Evolutionary conservation across 92 coral and sea anemone species (phyloP).

Genomic region (Porites lobata): DNA sequence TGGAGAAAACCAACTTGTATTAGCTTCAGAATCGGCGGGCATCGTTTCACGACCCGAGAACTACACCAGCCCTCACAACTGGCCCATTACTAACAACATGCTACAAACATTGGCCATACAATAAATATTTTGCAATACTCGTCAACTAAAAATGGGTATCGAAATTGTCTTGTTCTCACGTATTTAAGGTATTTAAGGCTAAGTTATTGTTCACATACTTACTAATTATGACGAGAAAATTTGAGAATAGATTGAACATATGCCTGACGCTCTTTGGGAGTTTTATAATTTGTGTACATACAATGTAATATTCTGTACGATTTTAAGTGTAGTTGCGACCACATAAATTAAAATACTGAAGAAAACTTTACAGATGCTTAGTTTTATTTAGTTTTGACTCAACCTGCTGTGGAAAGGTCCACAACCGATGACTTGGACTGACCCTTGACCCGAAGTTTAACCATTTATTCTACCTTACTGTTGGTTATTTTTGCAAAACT

Average conservation of each 20-base stretch:
- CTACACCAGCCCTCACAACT: slow-evolving; percentile 81
- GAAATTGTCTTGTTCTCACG: too few relatives aligned
- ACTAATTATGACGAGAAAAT: neutral
- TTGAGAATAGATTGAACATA: neutral
- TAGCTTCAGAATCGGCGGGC: slow-evolving; percentile 28
- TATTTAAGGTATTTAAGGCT: too few relatives aligned
- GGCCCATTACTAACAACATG: slow-evolving; percentile 96
- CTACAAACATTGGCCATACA: slow-evolving; percentile 84
- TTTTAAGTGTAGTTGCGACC: neutral
- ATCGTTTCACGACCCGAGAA: slow-evolving; percentile 67
- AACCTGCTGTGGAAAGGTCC: too few relatives aligned
- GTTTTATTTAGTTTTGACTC: too few relatives aligned
- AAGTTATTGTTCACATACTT: too few relatives aligned
- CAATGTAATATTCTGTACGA: neutral
- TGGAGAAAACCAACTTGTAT: slow-evolving; percentile 49
- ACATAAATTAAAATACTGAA: slow-evolving; percentile 1
- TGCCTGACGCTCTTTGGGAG: neutral
- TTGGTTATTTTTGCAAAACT: too few relatives aligned
- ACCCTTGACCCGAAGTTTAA: too few relatives aligned
- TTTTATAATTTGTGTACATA: slow-evolving; percentile 16
- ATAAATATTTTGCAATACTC: neutral
- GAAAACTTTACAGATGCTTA: neutral
- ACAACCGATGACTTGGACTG: too few relatives aligned
- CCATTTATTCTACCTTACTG: too few relatives aligned
- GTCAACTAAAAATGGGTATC: neutral